Conservation (phyloP, 2,113 vertebrate genomes). For the Gallinago jamesoni region DNA sequence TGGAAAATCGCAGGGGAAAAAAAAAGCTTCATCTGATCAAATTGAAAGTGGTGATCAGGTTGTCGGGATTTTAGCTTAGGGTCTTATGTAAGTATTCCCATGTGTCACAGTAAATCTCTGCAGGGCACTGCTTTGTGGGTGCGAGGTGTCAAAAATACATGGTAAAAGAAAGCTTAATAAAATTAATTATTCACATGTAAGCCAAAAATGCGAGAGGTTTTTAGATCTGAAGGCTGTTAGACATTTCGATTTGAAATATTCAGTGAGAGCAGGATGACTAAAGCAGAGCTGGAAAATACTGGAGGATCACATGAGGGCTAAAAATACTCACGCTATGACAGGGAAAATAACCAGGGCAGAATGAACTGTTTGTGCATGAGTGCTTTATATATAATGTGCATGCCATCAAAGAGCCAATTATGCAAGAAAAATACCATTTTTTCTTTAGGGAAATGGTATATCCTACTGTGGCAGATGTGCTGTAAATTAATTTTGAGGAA, state of each 20-base stretch:
- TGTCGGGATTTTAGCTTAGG: conserved; percentile 35
- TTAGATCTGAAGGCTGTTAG: conserved; percentile 28
- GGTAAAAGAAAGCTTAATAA: neutral
- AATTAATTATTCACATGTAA: conserved; percentile 32
- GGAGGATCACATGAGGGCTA: conserved; percentile 80
- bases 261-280: conserved; percentile 76
- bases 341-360: conserved; percentile 75
- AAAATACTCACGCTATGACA: conserved; percentile 76
- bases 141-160: neutral
- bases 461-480: neutral
- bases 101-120: neutral
- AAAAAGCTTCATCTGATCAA: conserved; percentile 22
- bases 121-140: neutral
- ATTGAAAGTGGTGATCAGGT: conserved; percentile 16
- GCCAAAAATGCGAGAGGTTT: conserved; percentile 6
- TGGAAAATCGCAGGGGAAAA: neutral
- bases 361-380: conserved; percentile 48
- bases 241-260: conserved; percentile 60
- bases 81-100: conserved; percentile 21
- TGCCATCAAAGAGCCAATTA: neutral
- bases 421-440: neutral
- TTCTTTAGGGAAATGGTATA: neutral
- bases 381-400: neutral
- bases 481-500: conserved; percentile 31
- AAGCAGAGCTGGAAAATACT: conserved; percentile 78